phyloP scores from a whole-genome alignment of 2,113 vertebrate genomes.

The Anhinga anhinga region DNA sequence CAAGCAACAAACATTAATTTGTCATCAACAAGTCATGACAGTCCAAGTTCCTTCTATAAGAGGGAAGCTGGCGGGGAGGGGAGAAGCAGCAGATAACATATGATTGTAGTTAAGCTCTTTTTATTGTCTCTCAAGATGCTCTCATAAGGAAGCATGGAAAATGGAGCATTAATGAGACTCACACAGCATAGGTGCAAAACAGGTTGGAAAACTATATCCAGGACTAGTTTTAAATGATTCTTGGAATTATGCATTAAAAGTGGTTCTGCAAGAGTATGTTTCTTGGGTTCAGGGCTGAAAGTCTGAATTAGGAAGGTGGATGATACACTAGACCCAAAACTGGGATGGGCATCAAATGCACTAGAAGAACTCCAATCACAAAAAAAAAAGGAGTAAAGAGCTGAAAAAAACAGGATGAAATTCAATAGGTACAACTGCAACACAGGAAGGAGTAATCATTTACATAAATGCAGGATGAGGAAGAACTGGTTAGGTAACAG shows the following conservation, averaged over 20 bases:
- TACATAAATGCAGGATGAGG: slow-evolving; percentile 39
- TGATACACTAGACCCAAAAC: not conserved
- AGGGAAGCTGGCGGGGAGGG: not conserved
- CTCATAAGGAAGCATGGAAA: not conserved
- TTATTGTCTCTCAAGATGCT: not conserved
- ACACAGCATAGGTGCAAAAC: not conserved
- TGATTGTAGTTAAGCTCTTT: not conserved
- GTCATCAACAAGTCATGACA: not conserved
- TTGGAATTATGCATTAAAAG: not conserved
- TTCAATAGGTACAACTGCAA: slow-evolving; percentile 1
- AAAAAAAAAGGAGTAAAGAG: not conserved
- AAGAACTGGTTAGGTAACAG: slow-evolving; percentile 58
- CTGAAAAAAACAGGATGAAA: not conserved
- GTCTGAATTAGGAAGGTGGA: not conserved
- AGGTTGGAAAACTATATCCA: not conserved
- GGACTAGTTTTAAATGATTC: not conserved
- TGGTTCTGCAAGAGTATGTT: not conserved
- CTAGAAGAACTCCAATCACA: not conserved
- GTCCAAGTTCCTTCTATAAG: not conserved
- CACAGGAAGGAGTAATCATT: not conserved
- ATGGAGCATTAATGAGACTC: not conserved
- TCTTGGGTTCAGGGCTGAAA: not conserved
- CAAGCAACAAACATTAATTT: not conserved
- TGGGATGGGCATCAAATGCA: not conserved
- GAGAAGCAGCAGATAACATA: not conserved